Base-by-base conservation (phyloP, 2,888 invertebrate genomes). In the Leptinotarsa peninsularis region DNA sequence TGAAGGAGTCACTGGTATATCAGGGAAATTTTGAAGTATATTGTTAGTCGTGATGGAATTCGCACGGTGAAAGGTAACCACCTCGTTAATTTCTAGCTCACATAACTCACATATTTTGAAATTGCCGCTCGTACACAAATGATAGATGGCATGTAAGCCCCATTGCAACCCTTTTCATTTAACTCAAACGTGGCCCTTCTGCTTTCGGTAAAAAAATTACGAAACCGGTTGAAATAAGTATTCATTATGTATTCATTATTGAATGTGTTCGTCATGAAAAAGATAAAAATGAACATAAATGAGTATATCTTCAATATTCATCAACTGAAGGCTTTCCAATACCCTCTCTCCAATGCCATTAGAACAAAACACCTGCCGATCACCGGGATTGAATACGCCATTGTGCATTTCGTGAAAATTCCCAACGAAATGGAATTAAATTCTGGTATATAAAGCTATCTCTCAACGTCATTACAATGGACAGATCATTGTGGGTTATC, bases 381-480 rank as follows among this genome's bases (percentile, higher is more conserved):
- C 58, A 23, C 23, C 14, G 58, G 58, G 27, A 27, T 58, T 58
- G 23, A 71, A 74, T 58, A 43, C 56, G 74, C 58, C 74, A 71
- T 74, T 74, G 74, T 74, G 71, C 74, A 74, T 69, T 74, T 71
- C 60, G 69, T 71, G 58, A 71, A 74, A 74, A 58, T 49, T 71
- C 60, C 71, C 74, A 71, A 49, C 58, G 69, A 66, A 74, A 69
- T 66, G 67, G 74, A 58, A 71, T 74, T 74, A 56, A 74, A 74
- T 74, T 71, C 67, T 49, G 54, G 27, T n/a, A 18, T 49, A 74
- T 43, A 56, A 67, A 74, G 74, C 60, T 74, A 58, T 74, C 71
- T 49, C 66, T 72, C 49, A 67, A 72, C 33, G 50, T 66, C 52
- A 72, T 72, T 72, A 49, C 13, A 49, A 71, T 56, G 66, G 67